Evolutionary conservation across 2,113 vertebrate genomes (phyloP).

Genomic region (Sturnira hondurensis): DNA sequence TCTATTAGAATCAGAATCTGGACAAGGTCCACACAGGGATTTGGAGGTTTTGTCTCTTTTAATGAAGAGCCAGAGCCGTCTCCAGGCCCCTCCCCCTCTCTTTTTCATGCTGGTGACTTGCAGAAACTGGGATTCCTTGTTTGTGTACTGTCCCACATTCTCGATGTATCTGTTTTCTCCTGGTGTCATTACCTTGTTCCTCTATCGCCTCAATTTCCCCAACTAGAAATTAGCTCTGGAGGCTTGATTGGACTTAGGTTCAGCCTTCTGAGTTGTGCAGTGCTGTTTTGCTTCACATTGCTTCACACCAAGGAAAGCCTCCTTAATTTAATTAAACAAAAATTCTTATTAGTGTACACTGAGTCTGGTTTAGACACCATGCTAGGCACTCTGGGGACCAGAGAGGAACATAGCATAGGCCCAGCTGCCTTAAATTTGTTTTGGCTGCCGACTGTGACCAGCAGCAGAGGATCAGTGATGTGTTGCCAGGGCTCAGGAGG

Average conservation of each 20-base stretch:
- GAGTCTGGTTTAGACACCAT: not conserved
- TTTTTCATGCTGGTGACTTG: not conserved
- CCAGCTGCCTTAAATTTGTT: not conserved
- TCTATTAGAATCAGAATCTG: slow-evolving; percentile 15
- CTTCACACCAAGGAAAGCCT: not conserved
- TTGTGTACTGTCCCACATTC: slow-evolving; percentile 28
- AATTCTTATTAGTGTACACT: not conserved
- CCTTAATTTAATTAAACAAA: not conserved
- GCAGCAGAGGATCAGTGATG: not conserved
- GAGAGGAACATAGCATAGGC: not conserved
- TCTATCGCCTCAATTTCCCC: slow-evolving; percentile 49
- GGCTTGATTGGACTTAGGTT: not conserved
- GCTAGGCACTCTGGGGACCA: not conserved
- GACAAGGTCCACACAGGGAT: not conserved
- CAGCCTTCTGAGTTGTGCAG: not conserved
- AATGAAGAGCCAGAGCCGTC: not conserved
- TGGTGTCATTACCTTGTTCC: slow-evolving; percentile 35
- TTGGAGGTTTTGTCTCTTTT: not conserved
- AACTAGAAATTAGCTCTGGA: slow-evolving; percentile 43
- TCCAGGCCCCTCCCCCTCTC: too few relatives aligned
- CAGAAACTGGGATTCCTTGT: slow-evolving; percentile 29
- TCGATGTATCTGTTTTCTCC: slow-evolving; percentile 43
- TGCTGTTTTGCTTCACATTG: not conserved
- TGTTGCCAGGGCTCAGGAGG: not conserved
- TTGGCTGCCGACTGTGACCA: not conserved